A percentile compares a stretch with the other conserved stretches of the same genome.
These are phyloP conservation scores for Drosophila teissieri DNA, from an alignment of 1,140 invertebrate species.

Conservation along the genomic window DNA sequence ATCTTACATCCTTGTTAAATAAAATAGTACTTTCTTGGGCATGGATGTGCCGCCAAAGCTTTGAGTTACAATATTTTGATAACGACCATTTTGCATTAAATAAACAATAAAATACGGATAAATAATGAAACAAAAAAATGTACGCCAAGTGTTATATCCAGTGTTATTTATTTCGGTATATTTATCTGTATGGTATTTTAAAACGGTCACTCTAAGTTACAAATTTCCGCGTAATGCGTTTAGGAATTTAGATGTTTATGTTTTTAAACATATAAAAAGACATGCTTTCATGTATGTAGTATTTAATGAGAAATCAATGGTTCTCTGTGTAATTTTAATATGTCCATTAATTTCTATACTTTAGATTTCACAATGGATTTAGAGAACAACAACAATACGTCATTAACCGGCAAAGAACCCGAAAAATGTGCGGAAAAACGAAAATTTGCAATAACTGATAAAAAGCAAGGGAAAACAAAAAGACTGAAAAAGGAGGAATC, in stretches of 20 bases:
- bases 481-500: conserved; percentile 30
- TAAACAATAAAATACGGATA: no score
- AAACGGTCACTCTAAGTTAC: not conserved
- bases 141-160: not conserved
- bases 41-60: no score
- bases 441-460: conserved; percentile 7
- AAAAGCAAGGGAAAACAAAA: conserved; percentile 20
- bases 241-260: conserved; percentile 1
- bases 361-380: conserved; percentile 44
- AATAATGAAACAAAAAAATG: not conserved
- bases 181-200: not conserved
- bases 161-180: not conserved
- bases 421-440: conserved; percentile 34
- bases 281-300: not conserved
- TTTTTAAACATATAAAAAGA: not conserved
- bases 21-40: no score
- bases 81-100: not conserved
- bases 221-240: conserved; percentile 3
- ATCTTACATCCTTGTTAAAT: no score
- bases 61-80: no score
- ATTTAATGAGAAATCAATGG: no score
- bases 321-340: not conserved
- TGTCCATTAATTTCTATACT: not conserved
- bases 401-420: not conserved
- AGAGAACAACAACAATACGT: conserved; percentile 53